Conservation (phyloP, 2,888 invertebrate species). For the Macrophya annulata region DNA sequence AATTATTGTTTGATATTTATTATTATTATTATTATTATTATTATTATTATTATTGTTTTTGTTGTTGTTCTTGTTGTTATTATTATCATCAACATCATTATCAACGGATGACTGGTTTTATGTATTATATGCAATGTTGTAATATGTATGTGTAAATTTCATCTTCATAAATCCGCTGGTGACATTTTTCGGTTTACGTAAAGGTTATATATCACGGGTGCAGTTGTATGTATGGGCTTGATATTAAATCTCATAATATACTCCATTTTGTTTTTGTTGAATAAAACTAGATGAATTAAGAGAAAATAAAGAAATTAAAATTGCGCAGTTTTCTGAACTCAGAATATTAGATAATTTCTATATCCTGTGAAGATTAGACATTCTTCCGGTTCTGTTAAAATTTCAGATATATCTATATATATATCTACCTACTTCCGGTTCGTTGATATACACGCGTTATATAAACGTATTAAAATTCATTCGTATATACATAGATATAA, state of each 20-base stretch:
- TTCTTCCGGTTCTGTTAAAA: not conserved
- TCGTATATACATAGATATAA: not conserved
- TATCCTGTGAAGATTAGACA: not conserved
- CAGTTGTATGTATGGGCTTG: not conserved
- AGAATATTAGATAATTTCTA: not conserved
- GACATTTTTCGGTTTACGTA: slow-evolving; percentile 3
- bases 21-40: not conserved
- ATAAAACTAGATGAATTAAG: no score
- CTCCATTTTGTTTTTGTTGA: not conserved
- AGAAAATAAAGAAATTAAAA: not conserved
- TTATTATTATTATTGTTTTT: not conserved
- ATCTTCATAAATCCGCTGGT: slow-evolving; percentile 7
- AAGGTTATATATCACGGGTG: not conserved
- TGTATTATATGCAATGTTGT: not conserved
- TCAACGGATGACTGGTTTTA: slow-evolving; percentile 12
- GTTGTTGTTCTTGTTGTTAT: not conserved
- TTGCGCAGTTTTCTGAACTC: not conserved
- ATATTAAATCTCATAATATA: not conserved
- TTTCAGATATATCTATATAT: not conserved
- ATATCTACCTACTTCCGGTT: slow-evolving; percentile 7
- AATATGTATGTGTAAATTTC: slow-evolving; percentile 7
- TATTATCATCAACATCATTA: not conserved
- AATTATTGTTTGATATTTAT: not conserved
- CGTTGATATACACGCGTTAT: not conserved
- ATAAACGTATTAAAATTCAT: slow-evolving; percentile 19